A percentile compares a stretch with the other conserved stretches of the same genome.
Conservation (phyloP, 1,140 invertebrate species). For the Limonius californicus region DNA sequence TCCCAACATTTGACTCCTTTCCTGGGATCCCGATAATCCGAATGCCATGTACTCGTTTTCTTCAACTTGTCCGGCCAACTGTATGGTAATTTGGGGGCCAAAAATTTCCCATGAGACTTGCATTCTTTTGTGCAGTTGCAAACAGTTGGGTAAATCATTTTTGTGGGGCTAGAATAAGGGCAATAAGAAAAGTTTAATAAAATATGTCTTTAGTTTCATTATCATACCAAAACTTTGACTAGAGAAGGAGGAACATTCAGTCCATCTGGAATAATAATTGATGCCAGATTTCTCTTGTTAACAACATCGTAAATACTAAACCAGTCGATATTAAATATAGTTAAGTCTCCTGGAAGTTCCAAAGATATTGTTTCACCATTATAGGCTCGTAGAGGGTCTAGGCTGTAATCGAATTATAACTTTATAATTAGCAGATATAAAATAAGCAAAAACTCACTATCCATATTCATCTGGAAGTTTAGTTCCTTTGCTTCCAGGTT, state of each 20-base stretch:
- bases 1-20: slow-evolving; percentile 75
- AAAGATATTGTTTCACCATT: slow-evolving; percentile 70
- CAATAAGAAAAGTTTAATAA: not conserved
- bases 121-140: slow-evolving; percentile 77
- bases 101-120: slow-evolving; percentile 89
- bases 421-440: too few species aligned
- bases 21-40: slow-evolving; percentile 73
- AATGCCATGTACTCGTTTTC: slow-evolving; percentile 84
- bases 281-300: slow-evolving; percentile 68
- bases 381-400: slow-evolving; percentile 69
- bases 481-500: slow-evolving; percentile 68
- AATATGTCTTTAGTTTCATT: too few species aligned
- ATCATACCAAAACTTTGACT: slow-evolving; percentile 54
- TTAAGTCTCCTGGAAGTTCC: slow-evolving; percentile 76
- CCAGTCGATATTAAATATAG: slow-evolving; percentile 83
- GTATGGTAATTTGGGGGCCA: slow-evolving; percentile 82
- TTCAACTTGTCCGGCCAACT: slow-evolving; percentile 73
- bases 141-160: slow-evolving; percentile 73
- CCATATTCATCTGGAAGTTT: slow-evolving; percentile 88
- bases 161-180: slow-evolving; percentile 52
- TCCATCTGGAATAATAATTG: slow-evolving; percentile 73
- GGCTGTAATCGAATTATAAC: too few species aligned
- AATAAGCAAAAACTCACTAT: slow-evolving; percentile 91
- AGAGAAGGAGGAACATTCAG: slow-evolving; percentile 83
- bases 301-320: slow-evolving; percentile 75